These are phyloP conservation scores for Cryptomyrus ogoouensis DNA, from an alignment of 2,113 vertebrate genomes.

Conservation along the genomic window DNA sequence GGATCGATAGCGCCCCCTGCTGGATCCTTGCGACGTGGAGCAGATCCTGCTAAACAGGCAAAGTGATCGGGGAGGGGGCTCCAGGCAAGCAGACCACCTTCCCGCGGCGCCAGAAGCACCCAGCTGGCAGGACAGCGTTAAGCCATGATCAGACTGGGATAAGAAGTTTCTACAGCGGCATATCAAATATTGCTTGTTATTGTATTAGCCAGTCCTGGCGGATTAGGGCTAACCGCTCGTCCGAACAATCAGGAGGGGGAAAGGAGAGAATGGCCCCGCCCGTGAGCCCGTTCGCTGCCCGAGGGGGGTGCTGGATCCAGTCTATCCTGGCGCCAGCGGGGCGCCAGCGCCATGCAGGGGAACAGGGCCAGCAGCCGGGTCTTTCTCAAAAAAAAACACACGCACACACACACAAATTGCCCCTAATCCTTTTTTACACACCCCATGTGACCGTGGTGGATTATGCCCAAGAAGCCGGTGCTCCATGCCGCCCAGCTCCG, in stretches of 20 bases:
- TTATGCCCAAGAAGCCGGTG: not conserved
- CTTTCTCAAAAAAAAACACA: not conserved
- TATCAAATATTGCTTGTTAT: constrained; percentile 6
- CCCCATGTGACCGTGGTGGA: not conserved
- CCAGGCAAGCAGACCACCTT: not conserved
- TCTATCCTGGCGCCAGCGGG: not conserved
- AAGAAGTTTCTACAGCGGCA: not conserved
- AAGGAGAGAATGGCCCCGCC: not conserved
- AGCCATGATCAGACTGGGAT: not conserved
- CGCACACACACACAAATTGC: constrained; percentile 1
- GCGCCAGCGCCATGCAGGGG: not conserved
- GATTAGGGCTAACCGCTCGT: not conserved
- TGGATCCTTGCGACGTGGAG: not conserved
- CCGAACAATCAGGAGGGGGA: not conserved
- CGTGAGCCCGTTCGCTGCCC: not conserved
- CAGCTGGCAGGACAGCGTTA: not conserved
- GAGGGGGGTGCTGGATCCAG: not conserved
- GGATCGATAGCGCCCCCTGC: constrained; percentile 7
- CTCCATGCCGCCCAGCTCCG: not conserved
- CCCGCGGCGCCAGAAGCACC: not conserved
- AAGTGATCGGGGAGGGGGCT: not conserved
- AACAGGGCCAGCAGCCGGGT: not conserved
- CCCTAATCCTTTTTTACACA: constrained; percentile 16
- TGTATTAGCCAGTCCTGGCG: not conserved
- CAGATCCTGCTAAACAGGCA: not conserved